Evolutionary conservation across 2,113 vertebrate species (phyloP).

Genomic region (Oenanthe oenanthe): DNA sequence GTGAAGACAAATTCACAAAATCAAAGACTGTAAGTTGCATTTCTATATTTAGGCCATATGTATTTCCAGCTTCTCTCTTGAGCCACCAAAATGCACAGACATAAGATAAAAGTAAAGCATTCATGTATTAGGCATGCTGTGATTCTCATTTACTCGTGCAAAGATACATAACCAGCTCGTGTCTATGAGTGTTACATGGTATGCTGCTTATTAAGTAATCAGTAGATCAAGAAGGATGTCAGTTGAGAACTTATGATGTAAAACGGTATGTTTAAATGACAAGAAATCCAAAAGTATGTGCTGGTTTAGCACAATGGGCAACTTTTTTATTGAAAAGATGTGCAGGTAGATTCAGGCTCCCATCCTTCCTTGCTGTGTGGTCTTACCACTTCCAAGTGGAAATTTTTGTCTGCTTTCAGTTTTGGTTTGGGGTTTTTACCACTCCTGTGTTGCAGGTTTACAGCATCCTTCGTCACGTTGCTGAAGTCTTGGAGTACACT

Average conservation of each 20-base stretch:
- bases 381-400: background rate
- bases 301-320: background rate
- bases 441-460: constrained; percentile 83
- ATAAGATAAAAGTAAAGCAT: background rate
- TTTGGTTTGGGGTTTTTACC: background rate
- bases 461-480: constrained; percentile 96
- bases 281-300: background rate
- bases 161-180: background rate
- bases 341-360: background rate
- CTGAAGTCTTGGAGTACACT: constrained; percentile 94
- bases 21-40: constrained; percentile 93
- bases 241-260: background rate
- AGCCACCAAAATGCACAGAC: background rate
- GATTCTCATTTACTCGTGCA: background rate
- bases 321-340: background rate
- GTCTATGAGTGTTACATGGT: background rate
- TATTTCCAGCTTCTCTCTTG: background rate
- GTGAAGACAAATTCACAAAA: constrained; percentile 99
- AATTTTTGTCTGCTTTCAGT: background rate
- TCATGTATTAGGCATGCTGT: background rate
- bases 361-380: background rate
- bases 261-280: background rate
- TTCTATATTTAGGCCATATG: background rate
- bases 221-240: background rate
- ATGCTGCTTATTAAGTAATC: background rate